phyloP scores from a whole-genome alignment of 1,140 invertebrate genomes.

The Neomicropteryx cornuta region DNA sequence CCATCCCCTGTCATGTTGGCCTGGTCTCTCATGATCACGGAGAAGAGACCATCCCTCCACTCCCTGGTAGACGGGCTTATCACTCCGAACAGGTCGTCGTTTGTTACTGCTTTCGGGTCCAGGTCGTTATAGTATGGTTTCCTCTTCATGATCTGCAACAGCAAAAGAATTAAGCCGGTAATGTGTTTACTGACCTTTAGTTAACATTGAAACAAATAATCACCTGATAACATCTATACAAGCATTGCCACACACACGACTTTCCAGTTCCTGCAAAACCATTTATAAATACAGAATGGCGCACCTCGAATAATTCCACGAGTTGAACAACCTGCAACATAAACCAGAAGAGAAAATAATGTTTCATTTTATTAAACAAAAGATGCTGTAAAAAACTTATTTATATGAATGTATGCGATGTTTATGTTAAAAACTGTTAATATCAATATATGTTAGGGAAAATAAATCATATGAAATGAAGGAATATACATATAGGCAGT shows the following conservation, averaged over 20 bases:
- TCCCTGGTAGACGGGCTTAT: slow-evolving; percentile 92
- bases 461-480: no score
- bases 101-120: slow-evolving; percentile 92
- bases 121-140: slow-evolving; percentile 84
- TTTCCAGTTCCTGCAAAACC: slow-evolving; percentile 92
- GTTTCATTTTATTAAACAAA: no score
- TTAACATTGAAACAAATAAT: background rate
- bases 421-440: no score
- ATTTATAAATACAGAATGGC: slow-evolving; percentile 90
- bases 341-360: no score
- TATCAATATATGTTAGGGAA: no score
- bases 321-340: slow-evolving; percentile 70
- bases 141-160: slow-evolving; percentile 45
- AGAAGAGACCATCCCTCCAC: slow-evolving; percentile 95
- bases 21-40: slow-evolving; percentile 86
- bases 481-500: no score
- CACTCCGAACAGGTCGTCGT: slow-evolving; percentile 90
- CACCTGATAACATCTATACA: slow-evolving; percentile 68
- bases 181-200: background rate
- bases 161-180: background rate
- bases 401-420: no score
- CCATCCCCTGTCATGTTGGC: slow-evolving; percentile 75
- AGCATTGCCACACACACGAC: slow-evolving; percentile 84
- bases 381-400: no score
- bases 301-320: slow-evolving; percentile 82